A percentile compares a stretch with the other conserved stretches of the same genome.
Conservation (phyloP, 2,888 invertebrate species). For the Balanococcus diminutus region DNA sequence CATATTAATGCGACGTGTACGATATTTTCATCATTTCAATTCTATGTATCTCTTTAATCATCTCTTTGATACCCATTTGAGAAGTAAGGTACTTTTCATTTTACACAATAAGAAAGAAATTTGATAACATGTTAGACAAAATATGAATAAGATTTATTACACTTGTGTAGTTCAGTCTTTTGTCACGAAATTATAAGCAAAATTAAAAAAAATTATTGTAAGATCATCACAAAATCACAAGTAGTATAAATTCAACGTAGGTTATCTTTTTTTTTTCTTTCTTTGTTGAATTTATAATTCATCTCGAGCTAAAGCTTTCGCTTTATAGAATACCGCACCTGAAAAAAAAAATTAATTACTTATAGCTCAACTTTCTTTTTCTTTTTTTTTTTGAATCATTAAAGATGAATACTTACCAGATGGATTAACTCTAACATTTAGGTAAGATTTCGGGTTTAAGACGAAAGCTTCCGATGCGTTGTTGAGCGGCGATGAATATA, state of each 20-base stretch:
- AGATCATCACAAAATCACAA: neutral
- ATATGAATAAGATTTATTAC: neutral
- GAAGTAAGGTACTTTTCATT: no score
- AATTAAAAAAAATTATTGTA: neutral
- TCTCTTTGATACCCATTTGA: no score
- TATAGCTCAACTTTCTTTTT: neutral
- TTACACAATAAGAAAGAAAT: no score
- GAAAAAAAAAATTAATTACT: neutral
- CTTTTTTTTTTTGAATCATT: neutral
- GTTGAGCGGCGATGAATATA: neutral
- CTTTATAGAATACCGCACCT: conserved; percentile 36
- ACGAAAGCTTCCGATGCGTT: neutral
- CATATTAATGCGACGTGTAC: no score
- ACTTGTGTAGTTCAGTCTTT: neutral
- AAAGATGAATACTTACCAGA: conserved; percentile 48
- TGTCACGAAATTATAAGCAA: neutral
- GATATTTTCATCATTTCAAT: no score
- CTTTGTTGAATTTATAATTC: neutral
- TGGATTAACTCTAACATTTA: conserved; percentile 53
- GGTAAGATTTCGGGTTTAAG: conserved; percentile 26
- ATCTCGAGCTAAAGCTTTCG: neutral
- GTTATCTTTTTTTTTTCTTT: neutral
- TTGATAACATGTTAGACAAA: no score
- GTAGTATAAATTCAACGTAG: neutral
- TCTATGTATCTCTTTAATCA: no score